Conservation (phyloP, 2,113 vertebrate species). For the Connochaetes taurinus region DNA sequence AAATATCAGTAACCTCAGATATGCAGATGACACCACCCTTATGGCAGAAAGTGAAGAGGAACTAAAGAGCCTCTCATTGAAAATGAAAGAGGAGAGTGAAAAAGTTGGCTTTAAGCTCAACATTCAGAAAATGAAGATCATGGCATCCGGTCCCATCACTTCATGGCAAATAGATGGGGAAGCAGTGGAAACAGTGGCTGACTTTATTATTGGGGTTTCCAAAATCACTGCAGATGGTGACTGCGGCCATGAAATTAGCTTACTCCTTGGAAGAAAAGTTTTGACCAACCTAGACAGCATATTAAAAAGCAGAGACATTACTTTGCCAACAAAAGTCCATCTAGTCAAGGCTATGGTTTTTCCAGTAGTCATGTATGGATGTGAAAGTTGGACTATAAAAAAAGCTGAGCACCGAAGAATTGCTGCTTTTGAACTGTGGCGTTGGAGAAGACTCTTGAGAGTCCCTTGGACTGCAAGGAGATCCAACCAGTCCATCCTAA, state of each 20-base stretch:
- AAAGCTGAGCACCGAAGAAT: fast-evolving
- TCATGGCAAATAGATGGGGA: neutral
- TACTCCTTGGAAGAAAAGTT: neutral
- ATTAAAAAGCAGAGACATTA: neutral
- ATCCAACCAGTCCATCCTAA: neutral
- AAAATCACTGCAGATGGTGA: neutral
- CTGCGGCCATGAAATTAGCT: neutral
- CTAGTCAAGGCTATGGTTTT: neutral
- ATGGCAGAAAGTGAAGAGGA: neutral
- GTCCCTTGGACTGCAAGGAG: neutral
- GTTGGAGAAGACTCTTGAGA: neutral
- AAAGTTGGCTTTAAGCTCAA: neutral
- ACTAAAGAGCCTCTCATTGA: neutral
- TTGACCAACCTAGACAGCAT: neutral
- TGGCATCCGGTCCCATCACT: neutral
- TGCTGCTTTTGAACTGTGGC: neutral
- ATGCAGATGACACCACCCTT: neutral
- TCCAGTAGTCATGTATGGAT: neutral
- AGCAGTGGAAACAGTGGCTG: neutral
- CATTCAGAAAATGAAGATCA: neutral
- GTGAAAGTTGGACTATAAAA: neutral
- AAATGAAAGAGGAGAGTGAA: neutral
- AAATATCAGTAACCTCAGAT: neutral
- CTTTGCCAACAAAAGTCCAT: neutral
- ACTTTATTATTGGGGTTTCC: neutral